These are phyloP conservation scores for Aphelinus certus DNA, from an alignment of 1,140 invertebrate species.

Conservation along the genomic window DNA sequence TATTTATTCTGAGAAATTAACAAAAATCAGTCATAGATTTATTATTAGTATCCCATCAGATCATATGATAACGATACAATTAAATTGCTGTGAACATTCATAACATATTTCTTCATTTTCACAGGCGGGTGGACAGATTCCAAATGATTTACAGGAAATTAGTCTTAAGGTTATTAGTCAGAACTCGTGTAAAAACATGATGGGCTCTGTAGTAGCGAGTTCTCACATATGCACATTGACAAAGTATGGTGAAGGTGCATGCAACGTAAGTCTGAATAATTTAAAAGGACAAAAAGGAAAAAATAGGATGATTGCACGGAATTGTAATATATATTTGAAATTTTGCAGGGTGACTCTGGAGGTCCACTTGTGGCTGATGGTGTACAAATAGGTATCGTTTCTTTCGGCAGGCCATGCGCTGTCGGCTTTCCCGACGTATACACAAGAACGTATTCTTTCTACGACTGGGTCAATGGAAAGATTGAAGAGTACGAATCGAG, in stretches of 20 bases:
- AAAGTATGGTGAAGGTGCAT: slow-evolving; percentile 66
- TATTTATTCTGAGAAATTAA: no score
- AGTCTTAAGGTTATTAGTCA: slow-evolving; percentile 10
- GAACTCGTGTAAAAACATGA: background rate
- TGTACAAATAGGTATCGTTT: slow-evolving; percentile 45
- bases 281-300: no score
- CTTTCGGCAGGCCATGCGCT: slow-evolving; percentile 74
- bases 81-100: no score
- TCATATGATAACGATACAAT: no score
- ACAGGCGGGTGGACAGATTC: background rate
- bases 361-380: slow-evolving; percentile 25
- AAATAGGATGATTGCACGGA: no score
- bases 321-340: background rate
- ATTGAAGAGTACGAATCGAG: background rate
- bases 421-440: slow-evolving; percentile 72
- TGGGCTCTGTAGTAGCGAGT: slow-evolving; percentile 41
- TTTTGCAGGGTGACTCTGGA: slow-evolving; percentile 14
- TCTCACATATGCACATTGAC: slow-evolving; percentile 20
- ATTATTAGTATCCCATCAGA: no score
- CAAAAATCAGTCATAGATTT: no score
- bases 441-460: slow-evolving; percentile 65
- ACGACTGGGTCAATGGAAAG: slow-evolving; percentile 63
- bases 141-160: slow-evolving; percentile 16
- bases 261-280: slow-evolving; percentile 61
- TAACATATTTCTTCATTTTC: no score